A percentile compares a stretch with the other conserved stretches of the same genome.
Conservation (phyloP, 2,888 invertebrate genomes). For the Pterostichus madidus region DNA sequence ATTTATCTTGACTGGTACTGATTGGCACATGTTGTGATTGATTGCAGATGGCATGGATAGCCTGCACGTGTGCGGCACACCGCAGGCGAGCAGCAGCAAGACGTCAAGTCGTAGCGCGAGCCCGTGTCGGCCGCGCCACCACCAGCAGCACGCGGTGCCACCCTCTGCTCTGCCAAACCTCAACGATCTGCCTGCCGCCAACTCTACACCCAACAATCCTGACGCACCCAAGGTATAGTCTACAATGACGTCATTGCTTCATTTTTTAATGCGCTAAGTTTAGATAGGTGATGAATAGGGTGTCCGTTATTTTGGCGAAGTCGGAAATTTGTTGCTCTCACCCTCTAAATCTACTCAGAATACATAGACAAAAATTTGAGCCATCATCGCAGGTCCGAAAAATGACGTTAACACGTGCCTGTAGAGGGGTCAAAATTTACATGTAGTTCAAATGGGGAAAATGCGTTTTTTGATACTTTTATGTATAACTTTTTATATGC, state of each 20-base stretch:
- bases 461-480: too few species aligned
- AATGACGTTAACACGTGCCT: too few species aligned
- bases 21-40: not conserved
- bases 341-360: too few species aligned
- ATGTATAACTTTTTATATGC: too few species aligned
- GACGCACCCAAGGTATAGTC: slow-evolving; percentile 71
- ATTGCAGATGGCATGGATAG: slow-evolving; percentile 76
- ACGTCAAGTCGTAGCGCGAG: slow-evolving; percentile 83
- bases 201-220: slow-evolving; percentile 73
- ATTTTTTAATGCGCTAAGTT: not conserved
- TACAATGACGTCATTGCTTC: too few species aligned
- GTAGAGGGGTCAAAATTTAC: too few species aligned
- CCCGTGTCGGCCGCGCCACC: slow-evolving; percentile 78
- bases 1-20: not conserved
- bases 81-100: slow-evolving; percentile 79
- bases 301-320: too few species aligned
- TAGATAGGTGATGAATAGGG: too few species aligned
- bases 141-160: slow-evolving; percentile 75
- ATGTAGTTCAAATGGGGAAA: too few species aligned
- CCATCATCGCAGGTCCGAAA: too few species aligned
- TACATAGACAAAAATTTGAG: too few species aligned
- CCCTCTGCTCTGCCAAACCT: slow-evolving; percentile 68
- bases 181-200: slow-evolving; percentile 54
- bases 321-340: too few species aligned
- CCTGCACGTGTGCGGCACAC: slow-evolving; percentile 76